A percentile compares a stretch with the other conserved stretches of the same genome.
Evolutionary conservation across 2,113 vertebrate species (phyloP).

Genomic region (Diadophis punctatus): DNA sequence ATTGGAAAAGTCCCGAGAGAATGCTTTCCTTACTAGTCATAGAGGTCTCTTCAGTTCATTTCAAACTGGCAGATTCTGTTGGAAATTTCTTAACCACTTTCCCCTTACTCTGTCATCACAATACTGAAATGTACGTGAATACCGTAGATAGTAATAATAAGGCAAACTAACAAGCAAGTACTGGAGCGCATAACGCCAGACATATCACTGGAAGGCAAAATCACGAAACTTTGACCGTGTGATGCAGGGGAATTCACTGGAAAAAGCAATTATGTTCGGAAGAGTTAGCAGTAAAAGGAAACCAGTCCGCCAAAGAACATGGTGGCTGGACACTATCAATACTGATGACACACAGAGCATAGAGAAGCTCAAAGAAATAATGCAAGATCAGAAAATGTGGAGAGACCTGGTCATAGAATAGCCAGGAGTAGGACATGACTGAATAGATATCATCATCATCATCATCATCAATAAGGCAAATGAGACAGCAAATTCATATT

Average conservation of each 20-base stretch:
- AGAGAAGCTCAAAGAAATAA: background rate
- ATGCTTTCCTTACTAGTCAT: constrained; percentile 34
- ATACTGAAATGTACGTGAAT: constrained; percentile 31
- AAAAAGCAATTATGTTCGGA: background rate
- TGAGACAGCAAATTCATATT: background rate
- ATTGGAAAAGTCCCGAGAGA: constrained; percentile 14
- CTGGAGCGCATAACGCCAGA: background rate
- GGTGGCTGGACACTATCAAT: background rate
- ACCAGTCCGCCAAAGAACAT: background rate
- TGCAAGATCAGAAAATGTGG: background rate
- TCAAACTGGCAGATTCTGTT: constrained; percentile 18
- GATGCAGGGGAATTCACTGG: background rate
- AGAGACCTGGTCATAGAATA: background rate
- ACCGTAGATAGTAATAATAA: constrained; percentile 21
- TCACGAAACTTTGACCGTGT: background rate
- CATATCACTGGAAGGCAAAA: background rate
- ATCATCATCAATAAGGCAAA: background rate
- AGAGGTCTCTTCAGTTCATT: constrained; percentile 35
- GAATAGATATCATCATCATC: background rate
- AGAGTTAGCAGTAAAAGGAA: background rate
- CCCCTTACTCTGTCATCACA: constrained; percentile 38
- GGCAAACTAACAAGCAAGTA: background rate
- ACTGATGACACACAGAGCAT: background rate
- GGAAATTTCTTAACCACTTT: constrained; percentile 34
- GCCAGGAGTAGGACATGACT: background rate